A percentile compares a stretch with the other conserved stretches of the same genome.
Conservation (phyloP, 2,113 vertebrate species). For the Marmota flaviventris region DNA sequence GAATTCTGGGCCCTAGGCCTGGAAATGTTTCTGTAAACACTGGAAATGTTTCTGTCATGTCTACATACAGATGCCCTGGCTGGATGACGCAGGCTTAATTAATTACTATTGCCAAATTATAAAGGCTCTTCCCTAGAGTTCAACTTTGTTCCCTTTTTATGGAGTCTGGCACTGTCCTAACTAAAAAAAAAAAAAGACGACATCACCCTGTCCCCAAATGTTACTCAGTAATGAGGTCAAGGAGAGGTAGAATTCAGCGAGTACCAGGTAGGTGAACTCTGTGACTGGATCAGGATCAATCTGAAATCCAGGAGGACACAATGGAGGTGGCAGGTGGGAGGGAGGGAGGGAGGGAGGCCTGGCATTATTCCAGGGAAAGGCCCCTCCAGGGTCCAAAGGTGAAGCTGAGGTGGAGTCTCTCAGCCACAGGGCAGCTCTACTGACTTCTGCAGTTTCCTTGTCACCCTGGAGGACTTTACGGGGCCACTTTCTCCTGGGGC, state of each 20-base stretch:
- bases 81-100: background rate
- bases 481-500: background rate
- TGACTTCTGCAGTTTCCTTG: background rate
- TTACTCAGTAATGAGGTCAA: background rate
- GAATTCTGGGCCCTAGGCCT: background rate
- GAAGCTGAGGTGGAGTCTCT: background rate
- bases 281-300: background rate
- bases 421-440: background rate
- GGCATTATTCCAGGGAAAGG: background rate
- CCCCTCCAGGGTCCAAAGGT: background rate
- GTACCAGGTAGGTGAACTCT: background rate
- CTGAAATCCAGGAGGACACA: background rate
- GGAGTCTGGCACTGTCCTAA: background rate
- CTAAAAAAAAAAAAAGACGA: background rate
- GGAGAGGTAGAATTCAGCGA: background rate
- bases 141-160: background rate
- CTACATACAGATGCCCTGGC: background rate
- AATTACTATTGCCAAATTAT: background rate
- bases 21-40: background rate
- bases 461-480: background rate
- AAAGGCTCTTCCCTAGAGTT: background rate
- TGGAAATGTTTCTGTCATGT: background rate
- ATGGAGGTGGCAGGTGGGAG: background rate
- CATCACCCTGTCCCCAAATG: background rate
- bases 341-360: background rate